Conservation (phyloP, 30 jellyfish, hydroid and myxozoan species). For the Cassiopea andromeda region DNA sequence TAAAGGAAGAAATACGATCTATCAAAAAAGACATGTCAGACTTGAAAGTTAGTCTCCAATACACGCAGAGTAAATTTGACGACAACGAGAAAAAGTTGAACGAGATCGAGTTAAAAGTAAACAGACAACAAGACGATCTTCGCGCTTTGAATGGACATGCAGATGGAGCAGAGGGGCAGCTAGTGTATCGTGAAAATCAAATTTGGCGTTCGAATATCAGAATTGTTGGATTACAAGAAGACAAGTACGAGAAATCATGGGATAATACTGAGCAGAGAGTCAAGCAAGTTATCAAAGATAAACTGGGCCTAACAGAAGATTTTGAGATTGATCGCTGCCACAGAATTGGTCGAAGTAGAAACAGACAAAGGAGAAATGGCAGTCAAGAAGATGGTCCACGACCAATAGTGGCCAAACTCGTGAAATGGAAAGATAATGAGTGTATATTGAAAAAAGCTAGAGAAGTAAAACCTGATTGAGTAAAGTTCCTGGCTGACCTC, state of each 20-base stretch:
- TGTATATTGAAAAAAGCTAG: constrained; percentile 40
- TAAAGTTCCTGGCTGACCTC: constrained; percentile 31
- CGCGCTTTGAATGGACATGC: neutral
- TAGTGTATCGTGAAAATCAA: constrained; percentile 35
- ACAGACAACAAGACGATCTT: neutral
- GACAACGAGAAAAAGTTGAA: neutral
- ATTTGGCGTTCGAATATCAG: constrained; percentile 21
- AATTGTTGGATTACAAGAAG: neutral
- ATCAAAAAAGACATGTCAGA: neutral
- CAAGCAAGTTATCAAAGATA: constrained; percentile 20
- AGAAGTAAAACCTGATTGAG: constrained; percentile 34
- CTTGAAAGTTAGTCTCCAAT: no score
- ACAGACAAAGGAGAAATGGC: neutral
- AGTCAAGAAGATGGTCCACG: constrained; percentile 33
- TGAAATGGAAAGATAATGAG: constrained; percentile 31
- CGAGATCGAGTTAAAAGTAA: neutral
- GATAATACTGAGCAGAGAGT: constrained; percentile 22
- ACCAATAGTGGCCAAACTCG: constrained; percentile 36
- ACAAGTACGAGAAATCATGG: constrained; percentile 32
- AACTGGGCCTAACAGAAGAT: constrained; percentile 16
- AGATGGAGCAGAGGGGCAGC: constrained; percentile 19
- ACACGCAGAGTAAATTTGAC: neutral
- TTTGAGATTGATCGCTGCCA: constrained; percentile 35
- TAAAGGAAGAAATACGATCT: neutral
- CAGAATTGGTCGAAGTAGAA: constrained; percentile 13